phyloP scores from a whole-genome alignment of 2,113 vertebrate species.

The Danionella cerebrum region DNA sequence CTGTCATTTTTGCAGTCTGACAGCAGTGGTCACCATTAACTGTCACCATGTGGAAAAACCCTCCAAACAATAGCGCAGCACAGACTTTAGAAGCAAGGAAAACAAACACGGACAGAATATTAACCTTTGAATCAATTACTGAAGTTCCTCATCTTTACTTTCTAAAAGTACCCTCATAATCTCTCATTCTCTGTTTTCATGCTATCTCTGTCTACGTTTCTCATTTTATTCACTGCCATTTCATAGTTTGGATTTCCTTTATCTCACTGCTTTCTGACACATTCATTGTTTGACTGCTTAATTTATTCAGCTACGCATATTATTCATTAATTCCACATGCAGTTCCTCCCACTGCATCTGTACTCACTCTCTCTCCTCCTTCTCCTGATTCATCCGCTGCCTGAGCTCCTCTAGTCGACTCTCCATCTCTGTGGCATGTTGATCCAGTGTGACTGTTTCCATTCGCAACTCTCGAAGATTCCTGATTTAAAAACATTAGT shows the following conservation, averaged over 20 bases:
- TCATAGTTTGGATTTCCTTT: background rate
- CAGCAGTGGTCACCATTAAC: background rate
- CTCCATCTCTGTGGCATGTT: constrained; percentile 76
- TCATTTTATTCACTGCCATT: background rate
- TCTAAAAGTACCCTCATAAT: background rate
- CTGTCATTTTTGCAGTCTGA: background rate
- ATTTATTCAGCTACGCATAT: constrained; percentile 3
- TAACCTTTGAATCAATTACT: background rate
- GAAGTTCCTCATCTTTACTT: background rate
- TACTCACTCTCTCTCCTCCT: constrained; percentile 78
- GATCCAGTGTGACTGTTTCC: constrained; percentile 70
- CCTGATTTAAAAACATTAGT: constrained; percentile 54
- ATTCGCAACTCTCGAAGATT: constrained; percentile 66
- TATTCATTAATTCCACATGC: constrained; percentile 22
- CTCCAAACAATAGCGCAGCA: background rate
- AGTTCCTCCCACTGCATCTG: background rate
- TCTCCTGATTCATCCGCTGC: constrained; percentile 71
- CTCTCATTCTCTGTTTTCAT: background rate
- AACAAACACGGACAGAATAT: background rate
- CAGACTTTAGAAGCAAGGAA: background rate
- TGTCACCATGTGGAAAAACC: background rate
- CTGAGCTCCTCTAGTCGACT: constrained; percentile 72
- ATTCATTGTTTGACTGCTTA: background rate
- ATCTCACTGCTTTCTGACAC: background rate
- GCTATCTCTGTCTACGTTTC: background rate